phyloP scores from a whole-genome alignment of 2,888 invertebrate genomes.

The Diarsia rubi region DNA sequence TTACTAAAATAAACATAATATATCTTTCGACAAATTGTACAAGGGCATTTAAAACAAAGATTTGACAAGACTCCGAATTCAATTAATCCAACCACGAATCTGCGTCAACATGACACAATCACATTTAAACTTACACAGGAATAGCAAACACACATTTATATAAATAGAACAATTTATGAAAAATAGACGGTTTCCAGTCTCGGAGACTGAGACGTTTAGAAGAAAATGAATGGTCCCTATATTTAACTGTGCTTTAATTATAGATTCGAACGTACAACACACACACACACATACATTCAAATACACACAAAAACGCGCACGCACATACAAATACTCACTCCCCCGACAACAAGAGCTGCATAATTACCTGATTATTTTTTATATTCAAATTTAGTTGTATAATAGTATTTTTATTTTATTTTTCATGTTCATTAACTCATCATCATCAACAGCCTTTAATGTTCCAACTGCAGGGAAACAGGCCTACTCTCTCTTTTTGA shows the following conservation, averaged over 20 bases:
- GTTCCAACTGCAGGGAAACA: too few relatives aligned
- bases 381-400: too few relatives aligned
- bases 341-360: too few relatives aligned
- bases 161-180: constrained; percentile 59
- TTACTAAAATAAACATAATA: not conserved
- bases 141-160: constrained; percentile 39
- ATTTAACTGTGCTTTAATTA: constrained; percentile 61
- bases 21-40: not conserved
- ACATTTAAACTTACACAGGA: constrained; percentile 31
- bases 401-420: too few relatives aligned
- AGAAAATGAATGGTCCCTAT: constrained; percentile 61
- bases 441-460: too few relatives aligned
- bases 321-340: too few relatives aligned
- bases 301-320: too few relatives aligned
- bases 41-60: not conserved
- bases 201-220: constrained; percentile 57
- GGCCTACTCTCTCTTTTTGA: too few relatives aligned
- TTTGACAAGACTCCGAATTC: not conserved
- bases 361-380: too few relatives aligned
- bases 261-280: constrained; percentile 60
- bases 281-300: too few relatives aligned
- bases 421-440: too few relatives aligned
- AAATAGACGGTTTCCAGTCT: constrained; percentile 44
- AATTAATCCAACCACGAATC: constrained; percentile 13
- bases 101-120: constrained; percentile 29